phyloP scores from a whole-genome alignment of 2,888 invertebrate genomes.

The Chrysotoxum bicinctum region DNA sequence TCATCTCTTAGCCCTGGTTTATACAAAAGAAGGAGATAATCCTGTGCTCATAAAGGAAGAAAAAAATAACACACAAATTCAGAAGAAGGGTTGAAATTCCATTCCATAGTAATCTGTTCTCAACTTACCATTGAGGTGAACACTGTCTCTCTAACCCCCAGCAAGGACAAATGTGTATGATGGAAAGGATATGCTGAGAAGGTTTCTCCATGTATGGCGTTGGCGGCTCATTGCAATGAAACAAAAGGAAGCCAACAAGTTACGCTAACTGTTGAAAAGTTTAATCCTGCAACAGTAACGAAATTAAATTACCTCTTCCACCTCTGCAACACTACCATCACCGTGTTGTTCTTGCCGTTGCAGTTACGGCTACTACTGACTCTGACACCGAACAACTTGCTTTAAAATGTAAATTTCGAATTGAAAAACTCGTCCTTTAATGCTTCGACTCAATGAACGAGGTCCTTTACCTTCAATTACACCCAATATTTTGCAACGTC shows the following conservation, averaged over 20 bases:
- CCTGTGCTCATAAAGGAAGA: conserved; percentile 22
- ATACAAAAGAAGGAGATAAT: conserved; percentile 40
- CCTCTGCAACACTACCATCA: background rate
- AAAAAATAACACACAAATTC: background rate
- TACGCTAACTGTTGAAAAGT: conserved; percentile 71
- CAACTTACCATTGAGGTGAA: conserved; percentile 38
- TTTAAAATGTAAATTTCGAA: conserved; percentile 65
- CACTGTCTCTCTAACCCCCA: conserved; percentile 11
- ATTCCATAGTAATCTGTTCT: conserved; percentile 45
- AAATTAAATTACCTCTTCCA: conserved; percentile 66
- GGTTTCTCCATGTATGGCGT: conserved; percentile 20
- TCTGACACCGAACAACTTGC: conserved; percentile 31
- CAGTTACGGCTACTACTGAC: background rate
- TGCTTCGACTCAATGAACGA: conserved; percentile 6
- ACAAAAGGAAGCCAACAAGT: conserved; percentile 71
- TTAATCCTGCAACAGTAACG: conserved; percentile 69
- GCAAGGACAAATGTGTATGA: conserved; percentile 27
- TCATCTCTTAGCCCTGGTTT: conserved; percentile 32
- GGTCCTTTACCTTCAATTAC: conserved; percentile 63
- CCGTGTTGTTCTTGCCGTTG: background rate
- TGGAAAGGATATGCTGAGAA: background rate
- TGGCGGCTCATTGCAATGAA: conserved; percentile 42
- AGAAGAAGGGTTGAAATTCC: conserved; percentile 57
- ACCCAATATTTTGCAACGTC: conserved; percentile 44
- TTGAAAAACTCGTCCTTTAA: conserved; percentile 48